Percentiles rank a stretch among this genome's conserved stretches.
Evolutionary conservation across 2,888 invertebrate genomes (phyloP).

Genomic region (Dendrolimus pini): DNA sequence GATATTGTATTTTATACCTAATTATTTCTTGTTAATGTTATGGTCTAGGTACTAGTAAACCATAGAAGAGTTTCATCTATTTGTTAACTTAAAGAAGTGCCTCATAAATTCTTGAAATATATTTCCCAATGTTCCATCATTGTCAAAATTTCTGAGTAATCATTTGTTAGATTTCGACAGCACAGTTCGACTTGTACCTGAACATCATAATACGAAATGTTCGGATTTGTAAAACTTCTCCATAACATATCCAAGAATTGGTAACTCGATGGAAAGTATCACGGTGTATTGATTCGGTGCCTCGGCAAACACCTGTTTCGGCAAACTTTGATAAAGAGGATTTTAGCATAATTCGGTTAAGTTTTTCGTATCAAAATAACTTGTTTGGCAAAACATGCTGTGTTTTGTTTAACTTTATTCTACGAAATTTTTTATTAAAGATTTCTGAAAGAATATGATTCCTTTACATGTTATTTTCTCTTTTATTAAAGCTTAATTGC

Average conservation of each 20-base stretch:
- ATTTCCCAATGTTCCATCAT: no score
- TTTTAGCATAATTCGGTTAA: conserved; percentile 34
- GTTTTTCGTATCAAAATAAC: conserved; percentile 11
- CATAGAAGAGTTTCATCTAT: no score
- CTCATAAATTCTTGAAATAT: no score
- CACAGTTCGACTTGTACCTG: no score
- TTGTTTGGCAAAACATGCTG: neutral
- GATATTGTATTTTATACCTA: no score
- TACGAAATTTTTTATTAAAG: neutral
- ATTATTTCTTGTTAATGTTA: no score
- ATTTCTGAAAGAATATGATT: neutral
- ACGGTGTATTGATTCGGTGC: conserved; percentile 27
- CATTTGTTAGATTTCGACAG: no score
- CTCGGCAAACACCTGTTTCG: conserved; percentile 33
- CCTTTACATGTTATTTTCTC: neutral
- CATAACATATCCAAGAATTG: conserved; percentile 7
- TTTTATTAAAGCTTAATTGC: no score
- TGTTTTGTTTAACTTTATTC: conserved; percentile 8
- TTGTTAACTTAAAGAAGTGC: no score
- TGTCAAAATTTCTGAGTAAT: no score
- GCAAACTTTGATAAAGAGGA: conserved; percentile 37
- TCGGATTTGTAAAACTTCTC: neutral
- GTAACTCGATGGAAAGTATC: neutral
- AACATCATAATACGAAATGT: neutral
- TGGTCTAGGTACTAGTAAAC: no score